These are phyloP conservation scores for Theristicus caerulescens DNA, from an alignment of 2,113 vertebrate genomes.

Conservation along the genomic window DNA sequence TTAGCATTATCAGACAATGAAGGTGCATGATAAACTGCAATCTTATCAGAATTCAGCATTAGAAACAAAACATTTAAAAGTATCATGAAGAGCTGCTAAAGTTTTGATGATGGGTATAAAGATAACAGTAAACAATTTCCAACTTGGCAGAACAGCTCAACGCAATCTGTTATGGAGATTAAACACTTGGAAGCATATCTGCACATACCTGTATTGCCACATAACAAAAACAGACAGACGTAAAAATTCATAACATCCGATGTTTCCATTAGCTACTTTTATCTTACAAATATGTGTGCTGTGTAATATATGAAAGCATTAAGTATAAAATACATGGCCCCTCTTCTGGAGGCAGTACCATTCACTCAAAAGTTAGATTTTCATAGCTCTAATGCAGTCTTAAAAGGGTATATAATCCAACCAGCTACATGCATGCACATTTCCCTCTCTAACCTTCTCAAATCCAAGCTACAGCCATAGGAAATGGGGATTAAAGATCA, in stretches of 20 bases:
- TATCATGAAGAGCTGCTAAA: neutral
- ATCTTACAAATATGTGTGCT: neutral
- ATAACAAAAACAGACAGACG: neutral
- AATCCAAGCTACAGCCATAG: neutral
- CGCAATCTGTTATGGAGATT: neutral
- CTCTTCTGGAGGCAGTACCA: neutral
- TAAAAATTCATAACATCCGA: neutral
- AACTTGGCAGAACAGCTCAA: neutral
- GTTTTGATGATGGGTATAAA: neutral
- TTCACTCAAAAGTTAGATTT: neutral
- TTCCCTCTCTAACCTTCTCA: neutral
- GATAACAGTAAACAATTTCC: neutral
- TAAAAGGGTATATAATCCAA: neutral
- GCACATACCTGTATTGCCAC: neutral
- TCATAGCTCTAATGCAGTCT: neutral
- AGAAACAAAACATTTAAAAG: neutral
- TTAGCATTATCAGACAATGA: neutral
- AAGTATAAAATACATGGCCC: neutral
- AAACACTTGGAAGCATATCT: neutral
- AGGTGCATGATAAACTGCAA: neutral
- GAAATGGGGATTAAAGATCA: neutral
- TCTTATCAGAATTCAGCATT: neutral
- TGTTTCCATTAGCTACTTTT: neutral
- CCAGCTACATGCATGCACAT: rapidly evolving
- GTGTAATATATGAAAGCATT: neutral